These are phyloP conservation scores for Steromphala cineraria DNA, from an alignment of 2,888 invertebrate genomes.

Conservation along the genomic window DNA sequence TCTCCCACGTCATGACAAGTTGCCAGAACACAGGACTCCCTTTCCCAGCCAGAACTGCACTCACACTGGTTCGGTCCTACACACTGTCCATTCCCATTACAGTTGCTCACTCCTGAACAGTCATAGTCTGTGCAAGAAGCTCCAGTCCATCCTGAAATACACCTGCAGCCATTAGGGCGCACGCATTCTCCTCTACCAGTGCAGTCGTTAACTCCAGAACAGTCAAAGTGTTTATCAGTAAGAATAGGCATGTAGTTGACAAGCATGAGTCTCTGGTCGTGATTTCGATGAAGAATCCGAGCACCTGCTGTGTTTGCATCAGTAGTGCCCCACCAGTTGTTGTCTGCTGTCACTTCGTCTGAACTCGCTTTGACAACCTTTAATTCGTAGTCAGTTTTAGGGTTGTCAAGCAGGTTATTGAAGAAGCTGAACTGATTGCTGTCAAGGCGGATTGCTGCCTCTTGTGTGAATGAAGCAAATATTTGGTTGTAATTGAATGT, in stretches of 20 bases:
- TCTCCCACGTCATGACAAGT: too few species aligned
- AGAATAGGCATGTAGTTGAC: conserved; percentile 35
- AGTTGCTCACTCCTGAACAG: too few species aligned
- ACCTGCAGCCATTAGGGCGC: conserved; percentile 36
- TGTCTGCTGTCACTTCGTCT: conserved; percentile 23
- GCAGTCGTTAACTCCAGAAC: conserved; percentile 36
- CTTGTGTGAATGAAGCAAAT: background rate
- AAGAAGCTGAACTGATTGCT: conserved; percentile 27
- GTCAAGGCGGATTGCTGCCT: conserved; percentile 16
- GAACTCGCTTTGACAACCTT: conserved; percentile 24
- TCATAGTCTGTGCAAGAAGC: too few species aligned
- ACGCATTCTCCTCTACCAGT: conserved; percentile 41
- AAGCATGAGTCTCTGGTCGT: conserved; percentile 20
- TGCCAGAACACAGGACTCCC: too few species aligned
- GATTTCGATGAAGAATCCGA: conserved; percentile 31
- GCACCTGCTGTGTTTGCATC: background rate
- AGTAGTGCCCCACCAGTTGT: conserved; percentile 45
- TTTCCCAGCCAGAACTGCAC: too few species aligned
- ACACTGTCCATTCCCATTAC: too few species aligned
- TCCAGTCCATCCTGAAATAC: too few species aligned
- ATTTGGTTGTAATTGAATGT: conserved; percentile 36
- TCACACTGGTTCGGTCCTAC: too few species aligned
- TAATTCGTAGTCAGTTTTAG: conserved; percentile 35
- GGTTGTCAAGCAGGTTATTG: conserved; percentile 42
- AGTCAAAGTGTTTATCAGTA: conserved; percentile 34